Conservation (phyloP, 2,888 invertebrate genomes). For the Resseliella maxima region DNA sequence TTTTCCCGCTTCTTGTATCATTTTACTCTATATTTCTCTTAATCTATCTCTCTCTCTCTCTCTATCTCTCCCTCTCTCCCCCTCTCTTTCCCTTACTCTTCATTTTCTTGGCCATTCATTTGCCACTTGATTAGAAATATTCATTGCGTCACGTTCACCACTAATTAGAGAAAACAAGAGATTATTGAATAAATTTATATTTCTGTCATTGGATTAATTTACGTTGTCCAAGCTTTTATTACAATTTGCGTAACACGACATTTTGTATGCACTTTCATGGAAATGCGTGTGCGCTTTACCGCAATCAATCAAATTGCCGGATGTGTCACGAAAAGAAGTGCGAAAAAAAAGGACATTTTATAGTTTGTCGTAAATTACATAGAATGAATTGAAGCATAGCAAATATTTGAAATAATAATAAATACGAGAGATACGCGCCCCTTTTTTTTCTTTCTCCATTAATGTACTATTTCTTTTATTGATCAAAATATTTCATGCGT, state of each 20-base stretch:
- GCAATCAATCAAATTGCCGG: background rate
- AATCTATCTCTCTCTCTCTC: too few species aligned
- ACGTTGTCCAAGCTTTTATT: background rate
- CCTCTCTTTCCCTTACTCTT: too few species aligned
- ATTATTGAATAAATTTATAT: background rate
- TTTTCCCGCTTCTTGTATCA: too few species aligned
- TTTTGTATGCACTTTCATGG: background rate
- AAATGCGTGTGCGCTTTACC: background rate
- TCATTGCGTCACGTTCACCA: background rate
- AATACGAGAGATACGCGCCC: too few species aligned
- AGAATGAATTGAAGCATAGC: background rate
- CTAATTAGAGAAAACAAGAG: conserved; percentile 28
- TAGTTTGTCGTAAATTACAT: background rate
- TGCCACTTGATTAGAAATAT: background rate
- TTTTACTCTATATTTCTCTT: too few species aligned
- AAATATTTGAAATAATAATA: background rate
- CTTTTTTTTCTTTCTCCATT: too few species aligned
- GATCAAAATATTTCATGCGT: too few species aligned
- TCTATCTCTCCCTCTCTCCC: background rate
- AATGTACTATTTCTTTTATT: too few species aligned
- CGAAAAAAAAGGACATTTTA: background rate
- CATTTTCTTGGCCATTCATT: too few species aligned
- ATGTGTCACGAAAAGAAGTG: background rate
- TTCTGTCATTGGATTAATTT: background rate
- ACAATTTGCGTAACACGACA: background rate